These are phyloP conservation scores for Heliconius himera DNA, from an alignment of 1,140 invertebrate species.

Conservation along the genomic window DNA sequence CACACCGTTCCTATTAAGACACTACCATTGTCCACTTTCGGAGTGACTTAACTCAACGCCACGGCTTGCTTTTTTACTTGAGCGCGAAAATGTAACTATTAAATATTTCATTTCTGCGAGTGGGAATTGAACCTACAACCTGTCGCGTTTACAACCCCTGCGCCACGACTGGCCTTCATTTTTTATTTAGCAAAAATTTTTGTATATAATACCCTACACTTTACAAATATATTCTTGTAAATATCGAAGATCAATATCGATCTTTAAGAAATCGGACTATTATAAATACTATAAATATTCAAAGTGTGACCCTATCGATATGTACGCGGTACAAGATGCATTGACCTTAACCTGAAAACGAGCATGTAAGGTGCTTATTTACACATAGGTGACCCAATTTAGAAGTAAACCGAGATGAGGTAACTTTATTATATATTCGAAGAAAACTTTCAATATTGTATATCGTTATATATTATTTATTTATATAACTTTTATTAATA, in stretches of 20 bases:
- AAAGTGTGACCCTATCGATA: constrained; percentile 18
- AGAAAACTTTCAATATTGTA: background rate
- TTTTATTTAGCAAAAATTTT: background rate
- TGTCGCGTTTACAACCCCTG: too few species aligned
- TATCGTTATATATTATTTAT: background rate
- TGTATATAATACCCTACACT: too few species aligned
- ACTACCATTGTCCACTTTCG: too few species aligned
- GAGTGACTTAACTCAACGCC: too few species aligned
- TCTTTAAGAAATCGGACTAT: background rate
- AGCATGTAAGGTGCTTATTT: constrained; percentile 25
- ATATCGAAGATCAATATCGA: background rate
- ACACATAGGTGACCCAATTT: constrained; percentile 33
- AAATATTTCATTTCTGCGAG: too few species aligned
- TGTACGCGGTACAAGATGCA: constrained; percentile 31
- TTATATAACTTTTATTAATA: background rate
- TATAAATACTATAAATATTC: constrained; percentile 1
- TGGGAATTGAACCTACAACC: too few species aligned
- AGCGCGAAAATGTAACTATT: too few species aligned
- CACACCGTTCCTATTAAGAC: too few species aligned
- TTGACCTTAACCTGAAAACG: constrained; percentile 42
- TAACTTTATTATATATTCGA: background rate
- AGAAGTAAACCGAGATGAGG: constrained; percentile 13
- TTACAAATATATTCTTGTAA: background rate
- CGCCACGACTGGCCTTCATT: background rate
- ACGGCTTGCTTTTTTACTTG: too few species aligned